phyloP scores from a whole-genome alignment of 2,797 vertebrate species.

The Oophaga sylvatica region DNA sequence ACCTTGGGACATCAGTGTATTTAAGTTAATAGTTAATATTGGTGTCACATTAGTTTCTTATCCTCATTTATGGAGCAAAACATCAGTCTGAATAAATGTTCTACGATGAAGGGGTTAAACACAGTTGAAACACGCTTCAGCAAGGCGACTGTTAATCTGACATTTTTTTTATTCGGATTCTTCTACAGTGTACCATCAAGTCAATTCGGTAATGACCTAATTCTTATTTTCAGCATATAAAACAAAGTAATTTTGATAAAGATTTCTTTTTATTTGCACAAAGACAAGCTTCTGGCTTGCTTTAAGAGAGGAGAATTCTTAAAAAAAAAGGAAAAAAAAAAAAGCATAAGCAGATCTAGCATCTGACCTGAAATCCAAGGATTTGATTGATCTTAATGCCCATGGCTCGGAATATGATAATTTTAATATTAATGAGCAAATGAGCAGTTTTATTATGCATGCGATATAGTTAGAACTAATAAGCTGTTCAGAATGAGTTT shows the following conservation, averaged over 20 bases:
- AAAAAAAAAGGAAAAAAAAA: conserved; percentile 68
- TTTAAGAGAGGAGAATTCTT: conserved; percentile 87
- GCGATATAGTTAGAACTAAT: conserved; percentile 99
- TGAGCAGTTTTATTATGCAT: conserved; percentile 99
- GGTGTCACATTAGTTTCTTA: not conserved
- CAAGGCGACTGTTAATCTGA: conserved; percentile 74
- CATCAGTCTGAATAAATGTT: not conserved
- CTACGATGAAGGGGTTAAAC: conserved; percentile 49
- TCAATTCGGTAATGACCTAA: conserved; percentile 78
- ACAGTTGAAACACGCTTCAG: conserved; percentile 24
- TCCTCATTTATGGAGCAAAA: not conserved
- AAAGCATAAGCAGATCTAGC: conserved; percentile 97
- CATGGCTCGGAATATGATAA: conserved; percentile 99
- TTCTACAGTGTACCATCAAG: conserved; percentile 74
- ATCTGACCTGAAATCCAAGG: conserved; percentile 99
- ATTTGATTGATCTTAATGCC: conserved; percentile 99
- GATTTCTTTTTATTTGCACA: conserved; percentile 83
- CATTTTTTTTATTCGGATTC: conserved; percentile 57
- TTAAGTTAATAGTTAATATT: not conserved
- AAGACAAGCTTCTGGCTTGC: conserved; percentile 82
- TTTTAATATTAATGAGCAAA: conserved; percentile 99
- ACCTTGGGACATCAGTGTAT: not conserved
- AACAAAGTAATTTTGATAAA: conserved; percentile 86
- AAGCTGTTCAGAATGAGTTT: conserved; percentile 96
- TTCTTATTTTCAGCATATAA: conserved; percentile 81